These are phyloP conservation scores for Trissolcus japonicus DNA, from an alignment of 2,888 invertebrate species.

Conservation along the genomic window DNA sequence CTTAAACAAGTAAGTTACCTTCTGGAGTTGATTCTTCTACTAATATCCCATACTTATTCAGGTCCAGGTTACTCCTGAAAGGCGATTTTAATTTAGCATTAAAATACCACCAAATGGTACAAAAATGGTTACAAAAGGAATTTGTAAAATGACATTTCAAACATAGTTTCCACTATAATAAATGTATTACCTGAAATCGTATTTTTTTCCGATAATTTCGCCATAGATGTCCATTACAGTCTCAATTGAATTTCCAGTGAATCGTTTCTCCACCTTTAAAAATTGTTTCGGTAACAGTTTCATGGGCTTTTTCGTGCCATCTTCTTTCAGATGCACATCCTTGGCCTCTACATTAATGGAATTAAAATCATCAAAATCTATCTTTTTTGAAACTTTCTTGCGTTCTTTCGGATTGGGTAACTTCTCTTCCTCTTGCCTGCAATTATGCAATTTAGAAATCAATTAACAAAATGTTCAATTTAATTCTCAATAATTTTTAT, in stretches of 20 bases:
- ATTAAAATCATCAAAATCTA: constrained; percentile 66
- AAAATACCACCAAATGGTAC: too few relatives aligned
- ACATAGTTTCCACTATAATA: neutral
- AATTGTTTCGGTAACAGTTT: constrained; percentile 69
- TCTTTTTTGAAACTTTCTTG: constrained; percentile 58
- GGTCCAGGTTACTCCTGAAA: constrained; percentile 67
- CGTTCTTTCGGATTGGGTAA: constrained; percentile 42
- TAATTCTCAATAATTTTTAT: neutral
- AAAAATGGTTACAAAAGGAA: too few relatives aligned
- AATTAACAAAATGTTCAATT: too few relatives aligned
- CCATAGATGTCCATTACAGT: constrained; percentile 65
- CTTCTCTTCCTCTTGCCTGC: constrained; percentile 57
- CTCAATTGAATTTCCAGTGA: constrained; percentile 52
- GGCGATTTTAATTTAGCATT: neutral
- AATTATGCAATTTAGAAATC: neutral
- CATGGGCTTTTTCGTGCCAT: constrained; percentile 55
- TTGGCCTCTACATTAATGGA: constrained; percentile 63
- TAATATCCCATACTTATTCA: constrained; percentile 65
- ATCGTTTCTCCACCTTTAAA: constrained; percentile 65
- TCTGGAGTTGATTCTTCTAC: constrained; percentile 67
- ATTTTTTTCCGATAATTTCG: constrained; percentile 71
- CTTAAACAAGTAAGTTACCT: constrained; percentile 33
- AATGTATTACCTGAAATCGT: constrained; percentile 67
- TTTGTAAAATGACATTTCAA: neutral
- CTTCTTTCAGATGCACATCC: constrained; percentile 64